Evolutionary conservation across 2,797 vertebrate species (phyloP).

Genomic region (Falco concolor): DNA sequence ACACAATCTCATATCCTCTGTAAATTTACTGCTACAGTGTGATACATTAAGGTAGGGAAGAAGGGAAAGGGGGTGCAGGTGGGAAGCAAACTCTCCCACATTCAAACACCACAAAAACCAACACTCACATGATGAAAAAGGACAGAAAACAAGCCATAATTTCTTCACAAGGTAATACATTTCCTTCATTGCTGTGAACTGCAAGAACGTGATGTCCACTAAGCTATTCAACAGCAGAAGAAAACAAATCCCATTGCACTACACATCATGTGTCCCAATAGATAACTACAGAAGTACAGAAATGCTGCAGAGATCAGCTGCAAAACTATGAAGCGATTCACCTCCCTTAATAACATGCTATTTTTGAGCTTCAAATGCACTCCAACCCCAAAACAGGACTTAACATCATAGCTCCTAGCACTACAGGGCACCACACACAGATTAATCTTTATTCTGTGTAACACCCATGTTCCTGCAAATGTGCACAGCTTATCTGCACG

Average conservation of each 20-base stretch:
- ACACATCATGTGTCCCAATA: background rate
- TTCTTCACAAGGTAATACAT: background rate
- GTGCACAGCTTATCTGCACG: accelerated
- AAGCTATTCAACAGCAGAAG: background rate
- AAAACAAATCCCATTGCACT: background rate
- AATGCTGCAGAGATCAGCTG: background rate
- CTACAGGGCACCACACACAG: background rate
- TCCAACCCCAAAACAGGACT: background rate
- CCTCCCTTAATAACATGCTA: background rate
- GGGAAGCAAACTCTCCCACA: background rate
- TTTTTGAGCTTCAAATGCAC: background rate
- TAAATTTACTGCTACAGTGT: background rate
- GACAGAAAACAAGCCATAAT: background rate
- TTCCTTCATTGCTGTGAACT: background rate
- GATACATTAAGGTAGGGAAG: background rate
- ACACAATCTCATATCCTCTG: background rate
- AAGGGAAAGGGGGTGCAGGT: background rate
- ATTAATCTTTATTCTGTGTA: background rate
- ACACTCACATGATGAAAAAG: background rate
- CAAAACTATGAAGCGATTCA: background rate
- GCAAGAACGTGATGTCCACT: background rate
- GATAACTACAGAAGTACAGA: background rate
- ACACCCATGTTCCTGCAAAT: accelerated
- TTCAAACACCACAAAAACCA: background rate
- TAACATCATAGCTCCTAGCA: background rate